Percentiles rank a stretch among this genome's conserved stretches.
These are phyloP conservation scores for Benitochromis conjunctus DNA, from an alignment of 2,113 vertebrate species.

Conservation along the genomic window DNA sequence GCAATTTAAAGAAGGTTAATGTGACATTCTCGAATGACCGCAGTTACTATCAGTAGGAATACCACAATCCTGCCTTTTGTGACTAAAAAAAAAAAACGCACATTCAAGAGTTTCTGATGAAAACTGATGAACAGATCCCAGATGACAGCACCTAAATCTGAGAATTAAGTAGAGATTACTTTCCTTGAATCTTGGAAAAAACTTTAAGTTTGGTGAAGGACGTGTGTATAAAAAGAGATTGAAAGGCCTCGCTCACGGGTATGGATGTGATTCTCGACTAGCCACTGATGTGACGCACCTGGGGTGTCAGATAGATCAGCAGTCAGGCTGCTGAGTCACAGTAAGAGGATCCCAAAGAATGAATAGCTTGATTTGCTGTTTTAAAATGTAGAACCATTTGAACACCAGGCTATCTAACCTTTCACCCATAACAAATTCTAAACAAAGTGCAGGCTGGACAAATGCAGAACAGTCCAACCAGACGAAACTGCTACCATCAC, in stretches of 20 bases:
- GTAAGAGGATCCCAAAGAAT: not conserved
- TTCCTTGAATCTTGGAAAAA: not conserved
- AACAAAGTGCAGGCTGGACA: not conserved
- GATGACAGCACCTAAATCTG: not conserved
- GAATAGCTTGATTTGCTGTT: not conserved
- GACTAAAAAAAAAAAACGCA: not conserved
- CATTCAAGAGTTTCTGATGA: not conserved
- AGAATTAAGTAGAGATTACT: not conserved
- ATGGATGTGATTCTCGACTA: not conserved
- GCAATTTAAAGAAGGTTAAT: slow-evolving; percentile 27
- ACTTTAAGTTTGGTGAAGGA: not conserved
- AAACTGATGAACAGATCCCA: not conserved
- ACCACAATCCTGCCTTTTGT: not conserved
- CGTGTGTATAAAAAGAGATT: not conserved
- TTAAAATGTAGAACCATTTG: not conserved
- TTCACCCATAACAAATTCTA: not conserved
- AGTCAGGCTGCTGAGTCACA: not conserved
- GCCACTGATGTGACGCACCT: not conserved
- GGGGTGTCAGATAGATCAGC: not conserved
- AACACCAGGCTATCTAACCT: not conserved
- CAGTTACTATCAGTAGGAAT: not conserved
- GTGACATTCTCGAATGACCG: not conserved
- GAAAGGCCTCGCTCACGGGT: not conserved
- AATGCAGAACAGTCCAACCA: not conserved
- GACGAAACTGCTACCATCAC: not conserved